phyloP scores from a whole-genome alignment of 2,113 vertebrate genomes.

The Bubalus kerabau region DNA sequence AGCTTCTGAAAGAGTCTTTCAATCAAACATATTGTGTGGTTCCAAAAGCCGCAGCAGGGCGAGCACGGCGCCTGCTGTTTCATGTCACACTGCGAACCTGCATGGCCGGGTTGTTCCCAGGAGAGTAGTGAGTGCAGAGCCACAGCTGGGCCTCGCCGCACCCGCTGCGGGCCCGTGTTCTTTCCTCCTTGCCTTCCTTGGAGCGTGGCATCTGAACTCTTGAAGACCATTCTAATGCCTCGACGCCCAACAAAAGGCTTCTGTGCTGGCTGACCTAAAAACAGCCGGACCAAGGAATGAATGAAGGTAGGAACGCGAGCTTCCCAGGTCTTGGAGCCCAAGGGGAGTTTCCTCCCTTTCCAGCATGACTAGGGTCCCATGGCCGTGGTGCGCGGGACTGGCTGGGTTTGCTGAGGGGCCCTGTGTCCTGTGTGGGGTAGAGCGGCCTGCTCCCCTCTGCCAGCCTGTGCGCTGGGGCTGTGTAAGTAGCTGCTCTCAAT shows the following conservation, averaged over 20 bases:
- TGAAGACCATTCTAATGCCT: not conserved
- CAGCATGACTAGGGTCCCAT: not conserved
- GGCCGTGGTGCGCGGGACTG: not conserved
- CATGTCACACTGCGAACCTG: not conserved
- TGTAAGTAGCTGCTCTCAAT: not conserved
- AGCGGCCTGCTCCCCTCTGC: not conserved
- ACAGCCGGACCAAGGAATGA: not conserved
- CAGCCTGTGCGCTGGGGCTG: not conserved
- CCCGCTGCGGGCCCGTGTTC: accelerated
- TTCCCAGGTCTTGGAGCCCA: not conserved
- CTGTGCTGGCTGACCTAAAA: not conserved
- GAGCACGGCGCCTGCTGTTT: not conserved
- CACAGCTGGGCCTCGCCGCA: not conserved
- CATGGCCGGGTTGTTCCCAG: not conserved
- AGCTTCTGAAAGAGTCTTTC: conserved; percentile 39
- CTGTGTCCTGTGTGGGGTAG: not conserved
- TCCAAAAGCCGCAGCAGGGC: conserved; percentile 30
- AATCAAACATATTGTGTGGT: conserved; percentile 52
- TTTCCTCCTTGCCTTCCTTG: not conserved
- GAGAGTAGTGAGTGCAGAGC: not conserved
- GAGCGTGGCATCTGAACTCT: not conserved
- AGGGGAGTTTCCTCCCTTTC: not conserved
- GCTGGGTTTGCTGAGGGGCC: not conserved
- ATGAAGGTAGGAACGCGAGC: not conserved
- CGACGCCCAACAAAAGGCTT: not conserved